These are phyloP conservation scores for Drosophila burlai DNA, from an alignment of 1,140 invertebrate species.

Conservation along the genomic window DNA sequence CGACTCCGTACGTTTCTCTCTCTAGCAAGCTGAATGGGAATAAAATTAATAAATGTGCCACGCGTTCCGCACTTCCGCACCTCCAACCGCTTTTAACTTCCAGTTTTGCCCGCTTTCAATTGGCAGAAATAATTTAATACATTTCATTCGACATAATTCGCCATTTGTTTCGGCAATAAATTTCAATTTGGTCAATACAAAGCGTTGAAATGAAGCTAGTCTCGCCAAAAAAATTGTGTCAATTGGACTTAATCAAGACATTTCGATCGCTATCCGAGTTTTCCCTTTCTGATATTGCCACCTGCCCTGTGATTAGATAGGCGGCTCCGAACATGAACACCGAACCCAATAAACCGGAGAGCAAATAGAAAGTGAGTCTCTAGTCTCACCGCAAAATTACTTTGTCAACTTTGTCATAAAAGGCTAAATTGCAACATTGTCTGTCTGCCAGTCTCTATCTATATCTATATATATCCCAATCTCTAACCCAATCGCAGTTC, in stretches of 20 bases:
- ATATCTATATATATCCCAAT: slow-evolving; percentile 8
- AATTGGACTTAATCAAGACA: slow-evolving; percentile 54
- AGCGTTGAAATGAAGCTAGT: slow-evolving; percentile 6
- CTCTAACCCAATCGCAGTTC: slow-evolving; percentile 19
- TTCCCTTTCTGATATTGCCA: slow-evolving; percentile 23
- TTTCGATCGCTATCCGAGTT: slow-evolving; percentile 21
- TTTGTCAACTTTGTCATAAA: slow-evolving; percentile 48
- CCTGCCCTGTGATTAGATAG: slow-evolving; percentile 49
- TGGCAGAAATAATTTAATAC: slow-evolving; percentile 35
- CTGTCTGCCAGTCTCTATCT: neutral
- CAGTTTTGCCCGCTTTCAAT: slow-evolving; percentile 45
- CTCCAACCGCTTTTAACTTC: slow-evolving; percentile 38
- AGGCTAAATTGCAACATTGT: slow-evolving; percentile 40
- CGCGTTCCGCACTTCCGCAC: slow-evolving; percentile 6
- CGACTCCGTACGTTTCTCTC: slow-evolving; percentile 16
- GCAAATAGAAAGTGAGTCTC: slow-evolving; percentile 42
- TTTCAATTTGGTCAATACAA: slow-evolving; percentile 48
- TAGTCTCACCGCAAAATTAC: slow-evolving; percentile 18
- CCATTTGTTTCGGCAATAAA: slow-evolving; percentile 49
- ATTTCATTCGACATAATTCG: slow-evolving; percentile 41
- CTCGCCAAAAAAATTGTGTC: slow-evolving; percentile 37
- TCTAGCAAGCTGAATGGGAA: slow-evolving; percentile 26
- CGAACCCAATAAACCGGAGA: slow-evolving; percentile 1
- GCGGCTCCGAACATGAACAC: slow-evolving; percentile 30
- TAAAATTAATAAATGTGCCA: slow-evolving; percentile 56